Evolutionary conservation across 2,888 invertebrate genomes (phyloP).

Genomic region (Acronicta alni): DNA sequence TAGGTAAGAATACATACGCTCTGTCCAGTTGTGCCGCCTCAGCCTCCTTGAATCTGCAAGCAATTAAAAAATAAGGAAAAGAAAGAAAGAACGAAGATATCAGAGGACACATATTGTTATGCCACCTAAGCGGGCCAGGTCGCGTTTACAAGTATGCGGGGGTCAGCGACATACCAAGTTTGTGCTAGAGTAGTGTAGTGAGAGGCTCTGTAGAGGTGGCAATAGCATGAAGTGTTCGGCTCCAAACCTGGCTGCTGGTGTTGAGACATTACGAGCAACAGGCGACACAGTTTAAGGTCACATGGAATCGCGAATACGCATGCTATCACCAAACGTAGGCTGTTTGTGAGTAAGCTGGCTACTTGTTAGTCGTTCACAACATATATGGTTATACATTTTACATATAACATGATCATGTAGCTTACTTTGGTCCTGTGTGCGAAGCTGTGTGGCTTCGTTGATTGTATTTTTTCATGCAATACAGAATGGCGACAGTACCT

Average conservation of each 20-base stretch:
- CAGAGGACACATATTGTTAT: constrained; percentile 71
- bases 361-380: constrained; percentile 81
- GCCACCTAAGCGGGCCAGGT: constrained; percentile 76
- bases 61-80: constrained; percentile 88
- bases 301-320: constrained; percentile 64
- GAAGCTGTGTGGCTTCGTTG: constrained; percentile 60
- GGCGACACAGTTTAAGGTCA: constrained; percentile 66
- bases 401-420: constrained; percentile 65
- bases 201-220: constrained; percentile 69
- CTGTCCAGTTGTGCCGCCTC: constrained; percentile 94
- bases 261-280: constrained; percentile 61
- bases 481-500: constrained; percentile 35
- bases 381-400: constrained; percentile 62
- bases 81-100: constrained; percentile 81
- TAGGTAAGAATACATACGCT: constrained; percentile 93
- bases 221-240: constrained; percentile 69
- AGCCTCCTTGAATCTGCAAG: constrained; percentile 96
- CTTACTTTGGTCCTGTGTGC: constrained; percentile 75
- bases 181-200: constrained; percentile 80
- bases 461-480: constrained; percentile 50
- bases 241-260: constrained; percentile 39
- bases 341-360: constrained; percentile 83
- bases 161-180: constrained; percentile 75
- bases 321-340: constrained; percentile 77
- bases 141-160: constrained; percentile 68